Evolutionary conservation across 2,113 vertebrate genomes (phyloP), one percentile per base, ranked within the genome.

Genomic region (Pelobates fuscus): DNA sequence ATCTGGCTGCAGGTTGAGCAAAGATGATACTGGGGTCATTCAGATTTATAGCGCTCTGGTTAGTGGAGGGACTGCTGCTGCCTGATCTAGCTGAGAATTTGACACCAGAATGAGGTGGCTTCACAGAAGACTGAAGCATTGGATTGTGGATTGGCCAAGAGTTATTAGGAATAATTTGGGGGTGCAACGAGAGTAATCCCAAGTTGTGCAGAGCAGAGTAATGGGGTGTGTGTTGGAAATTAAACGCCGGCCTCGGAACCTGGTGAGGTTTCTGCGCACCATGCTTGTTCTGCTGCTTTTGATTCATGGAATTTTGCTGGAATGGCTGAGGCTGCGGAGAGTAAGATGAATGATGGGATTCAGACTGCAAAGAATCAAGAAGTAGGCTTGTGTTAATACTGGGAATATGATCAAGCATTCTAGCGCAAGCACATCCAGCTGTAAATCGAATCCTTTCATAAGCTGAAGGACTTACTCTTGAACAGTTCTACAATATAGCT

Each of bases 1-100:
- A 90, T 81, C 94, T 93, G 82, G 91, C 94, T 71, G 95, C 93
- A 77, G 95, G 97, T 88, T 98, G 96, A 82, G 96, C 96, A 74
- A 98, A 99, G 86, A 99, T 99, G 89, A 99, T 99, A 90, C 96
- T 98, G 82, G 96, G 97, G 89, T 98, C 97, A 25, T 98, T 99
- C 81, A 99, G 89, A 89, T 92, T 94, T 88, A 98, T 88, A 80
- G 88, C 90, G 86, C 83, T 87, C 76, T 89, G 86, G 85, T 81
- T 91, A 77, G 87, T 87, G 62, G 86, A 82, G n/a, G 86, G 76
- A 54, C 62, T 54, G 6, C 73, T 82, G 81, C 84, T 83, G 80
- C 85, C 83, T 21, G 92, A 88, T 62, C 89, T 91, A 84, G 94
- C 82, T 60, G 92, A 82, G 70, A 93, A 95, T 55, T 91, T 89